phyloP scores from a whole-genome alignment of 2,888 invertebrate species.

The Tridacna gigas region DNA sequence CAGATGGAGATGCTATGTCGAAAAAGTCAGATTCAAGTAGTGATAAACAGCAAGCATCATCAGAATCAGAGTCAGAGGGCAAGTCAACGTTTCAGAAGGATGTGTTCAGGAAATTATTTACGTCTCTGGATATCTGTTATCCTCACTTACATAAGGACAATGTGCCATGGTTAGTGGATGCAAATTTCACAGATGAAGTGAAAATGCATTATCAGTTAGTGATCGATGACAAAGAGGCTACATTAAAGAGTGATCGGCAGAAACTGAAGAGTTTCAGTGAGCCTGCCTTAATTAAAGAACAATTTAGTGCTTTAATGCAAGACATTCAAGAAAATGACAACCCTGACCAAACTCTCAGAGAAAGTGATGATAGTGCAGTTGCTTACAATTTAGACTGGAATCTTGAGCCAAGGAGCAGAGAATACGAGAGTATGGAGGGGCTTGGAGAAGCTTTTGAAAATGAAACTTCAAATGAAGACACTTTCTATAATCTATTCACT shows the following conservation, averaged over 20 bases:
- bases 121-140: slow-evolving; percentile 70
- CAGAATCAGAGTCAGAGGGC: slow-evolving; percentile 57
- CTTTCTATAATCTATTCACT: slow-evolving; percentile 1
- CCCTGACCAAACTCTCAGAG: not conserved
- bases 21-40: slow-evolving; percentile 64
- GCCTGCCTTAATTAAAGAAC: slow-evolving; percentile 90
- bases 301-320: slow-evolving; percentile 85
- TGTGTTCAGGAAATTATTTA: slow-evolving; percentile 59
- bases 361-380: not conserved
- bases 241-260: slow-evolving; percentile 88
- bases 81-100: slow-evolving; percentile 36
- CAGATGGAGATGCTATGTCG: slow-evolving; percentile 68
- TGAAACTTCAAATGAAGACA: not conserved
- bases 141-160: slow-evolving; percentile 78
- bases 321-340: slow-evolving; percentile 38
- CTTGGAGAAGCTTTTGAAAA: not conserved
- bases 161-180: slow-evolving; percentile 90
- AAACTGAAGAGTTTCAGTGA: slow-evolving; percentile 87
- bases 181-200: slow-evolving; percentile 89
- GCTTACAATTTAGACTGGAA: not conserved
- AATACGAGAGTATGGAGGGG: not conserved
- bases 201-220: slow-evolving; percentile 90
- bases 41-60: slow-evolving; percentile 59
- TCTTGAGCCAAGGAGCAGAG: not conserved
- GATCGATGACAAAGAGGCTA: slow-evolving; percentile 87